Conservation (phyloP, 2,113 vertebrate species). For the Panthera uncia region DNA sequence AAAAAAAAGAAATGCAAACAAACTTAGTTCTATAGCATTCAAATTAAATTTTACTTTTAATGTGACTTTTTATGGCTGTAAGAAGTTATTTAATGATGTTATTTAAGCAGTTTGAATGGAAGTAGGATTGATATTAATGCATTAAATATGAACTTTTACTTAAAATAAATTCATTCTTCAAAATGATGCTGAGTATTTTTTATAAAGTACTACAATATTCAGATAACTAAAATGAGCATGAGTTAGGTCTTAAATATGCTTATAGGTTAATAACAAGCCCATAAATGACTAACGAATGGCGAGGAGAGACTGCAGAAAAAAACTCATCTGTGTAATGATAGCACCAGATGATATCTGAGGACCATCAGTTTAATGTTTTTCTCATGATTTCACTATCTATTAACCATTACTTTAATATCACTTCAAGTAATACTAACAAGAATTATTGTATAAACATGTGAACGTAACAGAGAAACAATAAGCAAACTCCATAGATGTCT, state of each 20-base stretch:
- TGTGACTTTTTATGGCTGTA: constrained; percentile 21
- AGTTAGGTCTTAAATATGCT: constrained; percentile 47
- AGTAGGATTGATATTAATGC: constrained; percentile 42
- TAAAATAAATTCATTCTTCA: constrained; percentile 62
- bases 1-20: constrained; percentile 19
- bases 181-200: constrained; percentile 48
- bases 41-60: constrained; percentile 37
- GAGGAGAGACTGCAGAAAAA: neutral
- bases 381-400: constrained; percentile 30
- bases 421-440: neutral
- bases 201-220: constrained; percentile 19
- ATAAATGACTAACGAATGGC: constrained; percentile 54
- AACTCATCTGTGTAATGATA: constrained; percentile 40
- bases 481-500: neutral
- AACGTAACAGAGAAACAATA: neutral
- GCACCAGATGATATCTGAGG: constrained; percentile 18
- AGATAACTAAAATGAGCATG: constrained; percentile 51
- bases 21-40: constrained; percentile 21
- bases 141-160: constrained; percentile 64
- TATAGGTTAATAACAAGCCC: constrained; percentile 1
- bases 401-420: neutral
- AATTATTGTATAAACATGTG: constrained; percentile 10
- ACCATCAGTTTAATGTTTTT: constrained; percentile 48
- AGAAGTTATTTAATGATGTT: constrained; percentile 41
- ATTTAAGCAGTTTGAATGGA: constrained; percentile 46